These are phyloP conservation scores for Semibalanus balanoides DNA, from an alignment of 1,140 invertebrate genomes.

Conservation along the genomic window DNA sequence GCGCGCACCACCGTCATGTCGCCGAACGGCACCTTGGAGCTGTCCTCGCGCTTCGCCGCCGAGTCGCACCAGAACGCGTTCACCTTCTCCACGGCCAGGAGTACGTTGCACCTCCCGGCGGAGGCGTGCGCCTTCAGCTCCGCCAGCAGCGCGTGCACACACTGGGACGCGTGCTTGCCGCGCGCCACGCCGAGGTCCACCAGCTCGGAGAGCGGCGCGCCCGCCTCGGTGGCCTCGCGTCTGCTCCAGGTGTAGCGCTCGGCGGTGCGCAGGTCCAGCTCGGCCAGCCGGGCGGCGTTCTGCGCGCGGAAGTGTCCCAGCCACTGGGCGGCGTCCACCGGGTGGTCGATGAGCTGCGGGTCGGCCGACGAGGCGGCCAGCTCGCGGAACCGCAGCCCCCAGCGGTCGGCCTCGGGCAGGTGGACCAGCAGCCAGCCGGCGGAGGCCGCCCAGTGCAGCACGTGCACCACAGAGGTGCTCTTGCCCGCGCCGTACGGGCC, in stretches of 20 bases:
- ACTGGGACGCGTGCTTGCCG: neutral
- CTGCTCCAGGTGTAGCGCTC: neutral
- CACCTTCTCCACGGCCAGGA: neutral
- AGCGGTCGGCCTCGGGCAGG: neutral
- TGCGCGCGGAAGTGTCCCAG: neutral
- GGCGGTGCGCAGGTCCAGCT: neutral
- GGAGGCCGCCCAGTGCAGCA: neutral
- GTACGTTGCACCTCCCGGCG: neutral
- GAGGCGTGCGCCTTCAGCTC: neutral
- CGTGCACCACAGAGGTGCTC: neutral
- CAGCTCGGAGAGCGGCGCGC: neutral
- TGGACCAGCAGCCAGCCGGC: neutral
- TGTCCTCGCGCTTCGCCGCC: too few relatives aligned
- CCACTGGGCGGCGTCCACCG: neutral
- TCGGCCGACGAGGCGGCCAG: neutral
- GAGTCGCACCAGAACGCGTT: neutral
- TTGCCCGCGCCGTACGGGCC: neutral
- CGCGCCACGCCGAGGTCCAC: neutral
- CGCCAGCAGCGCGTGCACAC: neutral
- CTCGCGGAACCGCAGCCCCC: neutral
- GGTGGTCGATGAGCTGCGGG: neutral
- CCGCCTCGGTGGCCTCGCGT: conserved; percentile 1
- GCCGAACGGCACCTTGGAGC: too few relatives aligned
- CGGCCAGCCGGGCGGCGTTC: neutral
- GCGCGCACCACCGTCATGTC: too few relatives aligned